Evolutionary conservation across 2,113 vertebrate genomes (phyloP), one percentile per base, ranked within the genome.

Genomic region (Nothoprocta pentlandii): DNA sequence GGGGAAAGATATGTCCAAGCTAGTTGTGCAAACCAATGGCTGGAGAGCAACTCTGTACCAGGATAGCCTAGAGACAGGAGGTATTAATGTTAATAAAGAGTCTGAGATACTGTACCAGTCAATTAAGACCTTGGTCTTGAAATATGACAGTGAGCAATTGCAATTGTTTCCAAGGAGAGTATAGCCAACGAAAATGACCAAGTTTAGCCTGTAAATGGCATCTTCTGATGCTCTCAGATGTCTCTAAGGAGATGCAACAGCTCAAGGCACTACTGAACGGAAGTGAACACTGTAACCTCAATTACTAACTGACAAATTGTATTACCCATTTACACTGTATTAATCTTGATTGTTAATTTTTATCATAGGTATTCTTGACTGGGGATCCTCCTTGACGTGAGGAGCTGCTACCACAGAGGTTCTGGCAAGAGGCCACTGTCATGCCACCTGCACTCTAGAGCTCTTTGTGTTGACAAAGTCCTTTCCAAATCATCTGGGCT

Each of bases 371-470:
- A 39, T 56, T 17, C 47, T 32, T 61, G 59, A 14, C 4, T 58
- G 44, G 54, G 58, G 16, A 80, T 77, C 34, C 34, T 34, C 34
- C 34, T 34, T 80, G 59, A n/a, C 3, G 0, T 28, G 75, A 83
- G 11, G 51, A 92, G 71, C 67, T 80, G 23, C 67, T 61, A 3
- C 25, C 34, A 46, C 54, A 70, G 44, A 67, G 23, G n/a, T 62
- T 69, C 8, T 41, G 22, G 32, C 15, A 59, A 41, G 10, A 68
- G 9, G 30, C 12, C 68, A 89, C 14, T 75, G 10, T 16, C 76
- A 14, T 63, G 30, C 12, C 42, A 59, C 16, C 8, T 14, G 42
- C 46, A 59, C 16, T 0, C 1, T 0, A 63, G 42, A n/a, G 6
- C 16, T 44, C 61, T 68, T 8, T 26, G 3, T 14, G 8, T 53